Evolutionary conservation across 2,797 vertebrate genomes (phyloP).

Genomic region (Sebastes cheni): DNA sequence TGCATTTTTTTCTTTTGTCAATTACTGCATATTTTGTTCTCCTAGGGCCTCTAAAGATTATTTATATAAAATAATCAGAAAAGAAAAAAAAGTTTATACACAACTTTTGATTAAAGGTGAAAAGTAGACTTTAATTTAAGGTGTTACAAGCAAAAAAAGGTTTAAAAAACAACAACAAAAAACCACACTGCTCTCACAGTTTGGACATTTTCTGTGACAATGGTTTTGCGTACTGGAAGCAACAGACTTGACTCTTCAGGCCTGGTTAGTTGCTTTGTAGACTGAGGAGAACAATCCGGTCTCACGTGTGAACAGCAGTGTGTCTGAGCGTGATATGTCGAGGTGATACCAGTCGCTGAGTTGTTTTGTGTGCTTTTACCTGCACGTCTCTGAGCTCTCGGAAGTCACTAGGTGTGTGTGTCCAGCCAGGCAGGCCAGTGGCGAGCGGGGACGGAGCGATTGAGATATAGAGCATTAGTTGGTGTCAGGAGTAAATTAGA

Average conservation of each 20-base stretch:
- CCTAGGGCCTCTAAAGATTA: not conserved
- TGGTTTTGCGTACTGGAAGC: not conserved
- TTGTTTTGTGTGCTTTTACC: not conserved
- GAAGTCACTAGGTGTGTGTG: slow-evolving; percentile 32
- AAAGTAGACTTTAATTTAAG: not conserved
- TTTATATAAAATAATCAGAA: not conserved
- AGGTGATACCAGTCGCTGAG: not conserved
- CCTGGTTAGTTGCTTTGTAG: not conserved
- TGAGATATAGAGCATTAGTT: slow-evolving; percentile 93
- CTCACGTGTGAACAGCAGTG: not conserved
- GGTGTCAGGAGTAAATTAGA: slow-evolving; percentile 95
- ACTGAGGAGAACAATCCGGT: not conserved
- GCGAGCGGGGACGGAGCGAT: slow-evolving; percentile 78
- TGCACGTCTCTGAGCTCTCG: not conserved
- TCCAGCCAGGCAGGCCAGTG: slow-evolving; percentile 63
- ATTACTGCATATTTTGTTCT: not conserved
- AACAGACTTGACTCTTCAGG: not conserved
- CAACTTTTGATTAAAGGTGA: not conserved
- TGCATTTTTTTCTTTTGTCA: not conserved
- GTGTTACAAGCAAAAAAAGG: not conserved
- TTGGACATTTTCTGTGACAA: not conserved
- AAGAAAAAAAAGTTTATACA: not conserved
- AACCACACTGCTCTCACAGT: not conserved
- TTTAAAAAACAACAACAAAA: too few relatives aligned
- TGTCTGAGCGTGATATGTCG: not conserved